These are phyloP conservation scores for Python bivittatus DNA, from an alignment of 2,113 vertebrate genomes.

Conservation along the genomic window DNA sequence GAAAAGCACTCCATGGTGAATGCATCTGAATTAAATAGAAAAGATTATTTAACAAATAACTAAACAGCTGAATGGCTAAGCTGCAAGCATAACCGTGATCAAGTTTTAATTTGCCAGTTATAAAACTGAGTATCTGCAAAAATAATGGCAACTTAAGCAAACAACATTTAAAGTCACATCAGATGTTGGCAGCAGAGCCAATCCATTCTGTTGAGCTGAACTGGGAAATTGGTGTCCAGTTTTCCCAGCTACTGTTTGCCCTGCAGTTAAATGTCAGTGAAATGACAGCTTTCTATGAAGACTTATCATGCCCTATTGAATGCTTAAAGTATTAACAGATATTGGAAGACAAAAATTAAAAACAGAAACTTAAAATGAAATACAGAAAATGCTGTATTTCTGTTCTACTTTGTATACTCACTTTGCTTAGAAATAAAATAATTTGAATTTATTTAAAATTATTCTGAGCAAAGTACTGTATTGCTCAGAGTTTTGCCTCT, in stretches of 20 bases:
- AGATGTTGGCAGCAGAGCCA: neutral
- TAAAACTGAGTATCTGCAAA: slow-evolving; percentile 58
- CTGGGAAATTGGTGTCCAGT: slow-evolving; percentile 35
- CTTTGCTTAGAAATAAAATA: slow-evolving; percentile 38
- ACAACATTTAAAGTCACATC: slow-evolving; percentile 55
- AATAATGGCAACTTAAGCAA: slow-evolving; percentile 55
- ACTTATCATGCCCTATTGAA: slow-evolving; percentile 45
- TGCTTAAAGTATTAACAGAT: slow-evolving; percentile 50
- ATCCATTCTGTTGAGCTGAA: slow-evolving; percentile 51
- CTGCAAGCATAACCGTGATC: slow-evolving; percentile 44
- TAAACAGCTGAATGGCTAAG: slow-evolving; percentile 59
- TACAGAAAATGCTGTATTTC: slow-evolving; percentile 49
- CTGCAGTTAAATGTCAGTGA: slow-evolving; percentile 65
- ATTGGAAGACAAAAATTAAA: slow-evolving; percentile 34
- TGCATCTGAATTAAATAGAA: neutral
- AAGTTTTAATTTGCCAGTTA: slow-evolving; percentile 54
- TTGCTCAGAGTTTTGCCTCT: neutral
- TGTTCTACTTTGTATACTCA: slow-evolving; percentile 55
- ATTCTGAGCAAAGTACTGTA: slow-evolving; percentile 4
- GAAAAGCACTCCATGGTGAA: slow-evolving; percentile 19
- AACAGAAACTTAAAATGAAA: slow-evolving; percentile 47
- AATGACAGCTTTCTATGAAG: slow-evolving; percentile 46
- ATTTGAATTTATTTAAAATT: slow-evolving; percentile 38
- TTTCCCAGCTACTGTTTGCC: slow-evolving; percentile 57
- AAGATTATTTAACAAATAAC: slow-evolving; percentile 64